Evolutionary conservation across 2,888 invertebrate species (phyloP).

Genomic region (Deroplatys truncata): DNA sequence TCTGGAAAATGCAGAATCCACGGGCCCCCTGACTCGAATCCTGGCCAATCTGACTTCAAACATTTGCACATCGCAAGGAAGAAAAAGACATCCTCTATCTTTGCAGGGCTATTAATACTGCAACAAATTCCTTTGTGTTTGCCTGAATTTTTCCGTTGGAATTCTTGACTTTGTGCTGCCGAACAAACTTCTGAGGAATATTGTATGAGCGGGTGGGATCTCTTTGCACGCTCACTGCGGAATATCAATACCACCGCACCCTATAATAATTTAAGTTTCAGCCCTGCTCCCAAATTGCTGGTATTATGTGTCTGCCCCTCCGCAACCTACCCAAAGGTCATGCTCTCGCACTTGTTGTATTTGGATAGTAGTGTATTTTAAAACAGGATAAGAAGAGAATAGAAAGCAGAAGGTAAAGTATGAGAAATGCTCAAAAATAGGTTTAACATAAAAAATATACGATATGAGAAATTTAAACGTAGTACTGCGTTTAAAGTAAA

Average conservation of each 20-base stretch:
- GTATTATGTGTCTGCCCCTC: neutral
- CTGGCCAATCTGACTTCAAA: neutral
- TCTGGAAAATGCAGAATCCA: neutral
- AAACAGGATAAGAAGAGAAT: no score
- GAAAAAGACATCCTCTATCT: neutral
- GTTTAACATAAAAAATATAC: no score
- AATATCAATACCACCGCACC: neutral
- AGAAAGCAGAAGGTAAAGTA: no score
- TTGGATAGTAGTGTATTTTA: neutral
- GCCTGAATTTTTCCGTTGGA: neutral
- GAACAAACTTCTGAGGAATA: neutral
- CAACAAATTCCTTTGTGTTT: neutral
- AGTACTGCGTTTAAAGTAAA: no score
- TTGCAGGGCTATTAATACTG: neutral
- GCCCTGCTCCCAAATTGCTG: neutral
- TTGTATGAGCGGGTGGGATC: neutral
- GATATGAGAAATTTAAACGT: no score
- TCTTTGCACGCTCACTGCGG: neutral
- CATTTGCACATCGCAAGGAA: neutral
- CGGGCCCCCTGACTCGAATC: neutral
- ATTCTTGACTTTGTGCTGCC: neutral
- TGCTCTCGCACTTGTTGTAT: neutral
- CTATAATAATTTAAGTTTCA: neutral
- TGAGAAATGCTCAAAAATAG: no score
- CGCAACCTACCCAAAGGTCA: neutral